Evolutionary conservation across 2,113 vertebrate genomes (phyloP), one percentile per base, ranked within the genome.

Genomic region (Pituophis catenifer): DNA sequence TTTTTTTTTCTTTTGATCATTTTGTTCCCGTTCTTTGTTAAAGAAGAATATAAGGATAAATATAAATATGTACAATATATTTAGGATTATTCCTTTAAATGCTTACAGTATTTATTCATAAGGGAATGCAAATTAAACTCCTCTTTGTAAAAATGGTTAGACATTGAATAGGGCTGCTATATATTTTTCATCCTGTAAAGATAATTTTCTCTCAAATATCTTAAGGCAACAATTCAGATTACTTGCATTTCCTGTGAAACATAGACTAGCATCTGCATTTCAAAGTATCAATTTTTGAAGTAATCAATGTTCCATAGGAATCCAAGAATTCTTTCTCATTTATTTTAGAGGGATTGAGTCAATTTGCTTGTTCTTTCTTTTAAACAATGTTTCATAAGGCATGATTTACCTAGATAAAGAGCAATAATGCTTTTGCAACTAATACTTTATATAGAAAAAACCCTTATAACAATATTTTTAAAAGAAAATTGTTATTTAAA

Each of bases 1-100:
- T 48, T 48, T 89, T 85, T 94, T 0, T 58, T 85, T 50, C 94
- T 92, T 92, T 38, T 86, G 89, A 90, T 38, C 13, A 38, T n/a
- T n/a, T 38, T 33, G 90, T 0, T 86, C 44, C 17, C 26, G 3
- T 86, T n/a, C 23, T 86, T 95, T 12, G 8, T 6, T n/a, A 33
- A 70, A 5, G 48, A 90, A 62, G 11, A 95, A 91, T 48, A 58
- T 13, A 94, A 81, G 33, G 33, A 38, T 81, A 21, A 81, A 81
- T 44, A 81, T 81, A 44, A 9, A 81, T 21, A 4, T 44, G 33
- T 81, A 81, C 75, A 81, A 44, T 19, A 81, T 81, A 44, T 81
- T 81, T 81, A 19, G 17, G 38, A 81, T 81, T 38, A 38, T 81
- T 44, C 33, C 17, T 81, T 81, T 81, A 38, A 58, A 24, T 13